Evolutionary conservation across 2,888 invertebrate genomes (phyloP).

Genomic region (Ferrisia virgata): DNA sequence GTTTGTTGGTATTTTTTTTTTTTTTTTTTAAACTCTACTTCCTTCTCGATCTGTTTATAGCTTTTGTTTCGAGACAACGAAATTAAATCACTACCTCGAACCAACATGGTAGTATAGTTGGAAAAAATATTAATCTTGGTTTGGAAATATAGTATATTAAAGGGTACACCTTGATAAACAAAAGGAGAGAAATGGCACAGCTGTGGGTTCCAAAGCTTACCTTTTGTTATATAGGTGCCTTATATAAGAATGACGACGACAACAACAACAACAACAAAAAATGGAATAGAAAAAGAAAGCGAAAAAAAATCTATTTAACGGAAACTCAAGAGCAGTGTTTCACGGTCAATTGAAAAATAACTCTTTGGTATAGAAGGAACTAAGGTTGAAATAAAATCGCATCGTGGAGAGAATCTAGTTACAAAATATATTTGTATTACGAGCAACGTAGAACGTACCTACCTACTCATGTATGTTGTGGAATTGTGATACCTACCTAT

Average conservation of each 20-base stretch:
- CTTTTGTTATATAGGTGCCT: no score
- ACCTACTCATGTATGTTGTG: no score
- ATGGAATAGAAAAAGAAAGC: not conserved
- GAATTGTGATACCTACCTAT: not conserved
- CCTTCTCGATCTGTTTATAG: not conserved
- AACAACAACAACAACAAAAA: not conserved
- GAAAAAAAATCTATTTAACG: not conserved
- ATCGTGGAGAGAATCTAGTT: no score
- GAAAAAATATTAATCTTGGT: not conserved
- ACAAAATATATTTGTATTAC: no score
- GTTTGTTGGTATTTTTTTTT: not conserved
- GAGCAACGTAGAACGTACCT: not conserved
- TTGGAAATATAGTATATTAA: not conserved
- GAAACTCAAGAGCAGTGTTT: not conserved
- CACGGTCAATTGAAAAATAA: conserved; percentile 15
- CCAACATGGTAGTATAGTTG: not conserved
- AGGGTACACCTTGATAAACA: not conserved
- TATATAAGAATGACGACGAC: no score
- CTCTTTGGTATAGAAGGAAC: not conserved
- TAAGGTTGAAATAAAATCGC: not conserved
- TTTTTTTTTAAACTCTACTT: not conserved
- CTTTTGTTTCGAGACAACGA: not conserved
- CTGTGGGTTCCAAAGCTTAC: not conserved
- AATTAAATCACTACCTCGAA: not conserved
- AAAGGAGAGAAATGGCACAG: not conserved